phyloP scores from a whole-genome alignment of 2,888 invertebrate species.

The Abscondita cerata region DNA sequence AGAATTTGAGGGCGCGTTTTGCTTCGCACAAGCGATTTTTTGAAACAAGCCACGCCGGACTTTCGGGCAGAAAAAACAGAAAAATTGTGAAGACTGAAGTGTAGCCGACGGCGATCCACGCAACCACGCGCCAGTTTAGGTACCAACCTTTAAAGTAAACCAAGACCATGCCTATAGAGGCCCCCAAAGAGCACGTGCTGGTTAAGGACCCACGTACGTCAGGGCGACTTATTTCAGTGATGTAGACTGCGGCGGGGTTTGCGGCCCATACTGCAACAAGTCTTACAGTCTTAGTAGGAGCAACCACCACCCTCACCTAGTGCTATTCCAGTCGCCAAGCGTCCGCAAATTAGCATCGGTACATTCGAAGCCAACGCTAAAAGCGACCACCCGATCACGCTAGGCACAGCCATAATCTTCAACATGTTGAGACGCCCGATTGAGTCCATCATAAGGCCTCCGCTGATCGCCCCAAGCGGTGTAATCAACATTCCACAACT shows the following conservation, averaged over 20 bases:
- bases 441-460: conserved; percentile 63
- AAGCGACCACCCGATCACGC: conserved; percentile 61
- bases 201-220: conserved; percentile 66
- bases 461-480: conserved; percentile 59
- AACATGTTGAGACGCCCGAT: conserved; percentile 63
- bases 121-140: conserved; percentile 62
- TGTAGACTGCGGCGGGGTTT: conserved; percentile 66
- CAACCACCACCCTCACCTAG: conserved; percentile 50
- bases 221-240: conserved; percentile 65
- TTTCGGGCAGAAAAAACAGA: conserved; percentile 63
- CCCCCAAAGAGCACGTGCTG: conserved; percentile 62
- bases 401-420: conserved; percentile 62
- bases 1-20: conserved; percentile 59
- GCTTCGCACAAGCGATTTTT: conserved; percentile 62
- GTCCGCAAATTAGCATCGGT: conserved; percentile 60
- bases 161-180: conserved; percentile 60
- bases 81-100: conserved; percentile 60
- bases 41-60: conserved; percentile 65
- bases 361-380: conserved; percentile 61
- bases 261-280: conserved; percentile 59
- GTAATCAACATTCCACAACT: conserved; percentile 60
- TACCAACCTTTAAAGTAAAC: conserved; percentile 63
- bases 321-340: conserved; percentile 62
- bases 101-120: conserved; percentile 62
- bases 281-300: not conserved